phyloP scores from a whole-genome alignment of 2,113 vertebrate genomes.

The Panthera leo region DNA sequence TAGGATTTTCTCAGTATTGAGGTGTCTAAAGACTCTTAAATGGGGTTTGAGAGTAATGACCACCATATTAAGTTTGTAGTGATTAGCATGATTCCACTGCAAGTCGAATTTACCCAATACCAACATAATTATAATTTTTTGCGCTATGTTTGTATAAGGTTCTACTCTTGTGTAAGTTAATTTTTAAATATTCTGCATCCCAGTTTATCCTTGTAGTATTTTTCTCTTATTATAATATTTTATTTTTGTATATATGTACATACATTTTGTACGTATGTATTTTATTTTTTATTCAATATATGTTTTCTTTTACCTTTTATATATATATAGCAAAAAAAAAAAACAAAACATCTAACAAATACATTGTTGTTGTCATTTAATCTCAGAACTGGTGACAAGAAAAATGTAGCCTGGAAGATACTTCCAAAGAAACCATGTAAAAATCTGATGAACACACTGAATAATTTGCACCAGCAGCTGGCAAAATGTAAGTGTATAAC shows the following conservation, averaged over 20 bases:
- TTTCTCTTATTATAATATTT: slow-evolving; percentile 40
- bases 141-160: background rate
- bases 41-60: background rate
- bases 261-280: background rate
- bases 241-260: background rate
- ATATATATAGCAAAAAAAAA: background rate
- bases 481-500: slow-evolving; percentile 91
- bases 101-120: background rate
- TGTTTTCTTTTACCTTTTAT: slow-evolving; percentile 41
- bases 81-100: background rate
- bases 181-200: slow-evolving; percentile 27
- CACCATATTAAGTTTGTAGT: background rate
- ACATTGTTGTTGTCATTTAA: slow-evolving; percentile 77
- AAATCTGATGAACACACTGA: slow-evolving; percentile 95
- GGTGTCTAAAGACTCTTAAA: background rate
- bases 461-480: slow-evolving; percentile 94
- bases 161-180: background rate
- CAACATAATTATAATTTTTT: background rate
- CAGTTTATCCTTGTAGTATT: background rate
- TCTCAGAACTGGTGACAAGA: slow-evolving; percentile 95
- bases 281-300: background rate
- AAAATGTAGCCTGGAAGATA: slow-evolving; percentile 95
- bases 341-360: slow-evolving; percentile 17
- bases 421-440: slow-evolving; percentile 98
- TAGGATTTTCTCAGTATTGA: slow-evolving; percentile 1